Conservation (phyloP, 2,888 invertebrate genomes). For the Ormia ochracea region DNA sequence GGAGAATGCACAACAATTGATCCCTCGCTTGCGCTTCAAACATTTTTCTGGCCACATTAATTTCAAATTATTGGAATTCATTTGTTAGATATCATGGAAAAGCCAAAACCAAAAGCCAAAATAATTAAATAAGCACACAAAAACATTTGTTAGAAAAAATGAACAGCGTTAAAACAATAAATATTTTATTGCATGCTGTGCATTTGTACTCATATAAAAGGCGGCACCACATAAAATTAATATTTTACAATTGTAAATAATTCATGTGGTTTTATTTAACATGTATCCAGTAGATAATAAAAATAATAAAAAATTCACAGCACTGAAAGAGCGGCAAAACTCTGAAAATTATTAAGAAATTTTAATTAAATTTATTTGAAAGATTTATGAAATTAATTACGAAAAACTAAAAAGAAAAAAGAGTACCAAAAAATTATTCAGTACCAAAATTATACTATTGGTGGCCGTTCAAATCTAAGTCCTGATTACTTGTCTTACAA, state of each 20-base stretch:
- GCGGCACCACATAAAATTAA: conserved; percentile 51
- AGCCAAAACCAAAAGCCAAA: conserved; percentile 30
- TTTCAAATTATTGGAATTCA: conserved; percentile 35
- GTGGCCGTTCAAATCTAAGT: too few species aligned
- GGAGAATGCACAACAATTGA: neutral
- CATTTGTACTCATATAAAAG: conserved; percentile 15
- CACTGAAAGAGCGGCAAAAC: neutral
- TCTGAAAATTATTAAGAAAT: too few species aligned
- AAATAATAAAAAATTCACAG: conserved; percentile 18
- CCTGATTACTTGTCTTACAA: too few species aligned
- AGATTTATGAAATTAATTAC: neutral
- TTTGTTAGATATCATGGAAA: conserved; percentile 17
- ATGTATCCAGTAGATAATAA: conserved; percentile 14
- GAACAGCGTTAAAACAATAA: conserved; percentile 6
- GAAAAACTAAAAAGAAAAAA: neutral
- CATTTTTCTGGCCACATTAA: conserved; percentile 24
- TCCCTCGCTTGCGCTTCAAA: neutral
- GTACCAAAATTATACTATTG: too few species aligned
- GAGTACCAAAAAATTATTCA: neutral
- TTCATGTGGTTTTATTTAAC: conserved; percentile 51
- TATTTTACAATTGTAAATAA: conserved; percentile 50
- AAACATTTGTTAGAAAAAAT: neutral
- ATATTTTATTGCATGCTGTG: conserved; percentile 21
- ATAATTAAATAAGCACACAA: conserved; percentile 9
- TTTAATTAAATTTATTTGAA: neutral